Conservation (phyloP, 2,113 vertebrate genomes). For the Calonectris borealis region DNA sequence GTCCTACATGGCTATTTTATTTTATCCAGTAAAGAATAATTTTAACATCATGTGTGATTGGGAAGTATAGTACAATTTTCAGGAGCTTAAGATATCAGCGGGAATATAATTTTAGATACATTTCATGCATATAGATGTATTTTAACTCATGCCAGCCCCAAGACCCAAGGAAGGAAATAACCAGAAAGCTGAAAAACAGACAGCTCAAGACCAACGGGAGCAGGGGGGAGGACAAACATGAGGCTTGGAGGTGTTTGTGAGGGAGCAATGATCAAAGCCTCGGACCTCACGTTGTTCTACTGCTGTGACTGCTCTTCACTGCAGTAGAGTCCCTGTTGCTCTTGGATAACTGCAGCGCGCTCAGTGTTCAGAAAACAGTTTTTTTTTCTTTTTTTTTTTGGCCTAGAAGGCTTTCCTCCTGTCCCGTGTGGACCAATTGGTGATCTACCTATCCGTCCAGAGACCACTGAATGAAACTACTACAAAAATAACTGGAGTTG, state of each 20-base stretch:
- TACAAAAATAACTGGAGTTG: neutral
- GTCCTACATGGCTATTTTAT: neutral
- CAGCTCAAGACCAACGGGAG: neutral
- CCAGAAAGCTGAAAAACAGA: neutral
- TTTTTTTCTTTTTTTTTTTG: neutral
- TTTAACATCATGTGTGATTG: neutral
- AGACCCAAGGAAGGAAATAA: neutral
- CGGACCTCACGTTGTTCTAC: neutral
- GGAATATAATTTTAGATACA: neutral
- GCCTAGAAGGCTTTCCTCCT: neutral
- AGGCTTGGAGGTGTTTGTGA: neutral
- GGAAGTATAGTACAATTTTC: neutral
- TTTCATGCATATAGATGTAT: neutral
- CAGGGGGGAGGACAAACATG: neutral
- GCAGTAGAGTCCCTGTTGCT: neutral
- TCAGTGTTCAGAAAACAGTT: neutral
- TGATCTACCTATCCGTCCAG: neutral
- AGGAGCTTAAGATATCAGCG: neutral
- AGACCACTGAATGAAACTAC: neutral
- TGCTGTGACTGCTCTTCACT: neutral
- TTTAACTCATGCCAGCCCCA: neutral
- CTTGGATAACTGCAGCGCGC: rapidly evolving
- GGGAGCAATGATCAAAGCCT: neutral
- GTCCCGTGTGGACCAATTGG: neutral
- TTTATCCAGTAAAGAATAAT: neutral